Evolutionary conservation across 2,888 invertebrate species (phyloP), one percentile per base, ranked within the genome.

Genomic region (Eumacrocentrus americanus): DNA sequence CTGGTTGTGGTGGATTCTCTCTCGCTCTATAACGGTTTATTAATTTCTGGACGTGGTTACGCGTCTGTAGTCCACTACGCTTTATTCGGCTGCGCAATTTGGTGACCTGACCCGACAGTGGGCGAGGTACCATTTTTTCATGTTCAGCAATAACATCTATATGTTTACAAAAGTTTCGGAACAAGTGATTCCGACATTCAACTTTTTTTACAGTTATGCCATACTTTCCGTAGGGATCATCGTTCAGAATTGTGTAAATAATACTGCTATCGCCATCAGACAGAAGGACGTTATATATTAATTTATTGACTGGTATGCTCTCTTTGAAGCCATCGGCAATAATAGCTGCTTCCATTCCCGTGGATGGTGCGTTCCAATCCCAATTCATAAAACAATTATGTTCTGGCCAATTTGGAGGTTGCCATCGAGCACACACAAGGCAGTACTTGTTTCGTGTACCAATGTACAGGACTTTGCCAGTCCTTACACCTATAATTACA

Each of bases 241-340:
- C 42, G 58, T 70, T 64, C 25, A 57, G 37, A n/a, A 76, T 66
- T 67, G 66, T 69, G 20, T 67, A 63, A 44, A 67, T 72, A 1
- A 75, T 75, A 7, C 72, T 74, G 6, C 71, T 68, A 61, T 79
- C 79, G 4, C 77, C 77, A 48, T 66, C 66, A 1, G 60, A 35
- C 2, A 66, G 62, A 4, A 60, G 14, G 3, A 34, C 44, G 29
- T 44, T 44, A 40, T 62, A 64, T n/a, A 66, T 64, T 22, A 66
- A 22, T 6, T 62, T 62, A 9, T 61, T 35, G 2, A 1, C 37
- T n/a, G 48, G 40, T 3, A 63, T 22, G 46, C 60, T 66, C 2
- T 6, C 2, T 23, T 42, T 46, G 25, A 66, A 62, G 12, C 62
- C 59, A 48, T 63, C 48, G 1, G 58, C 22, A 47, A 62, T 56